Evolutionary conservation across 2,113 vertebrate genomes (phyloP).

Genomic region (Oreochromis tanganicae): DNA sequence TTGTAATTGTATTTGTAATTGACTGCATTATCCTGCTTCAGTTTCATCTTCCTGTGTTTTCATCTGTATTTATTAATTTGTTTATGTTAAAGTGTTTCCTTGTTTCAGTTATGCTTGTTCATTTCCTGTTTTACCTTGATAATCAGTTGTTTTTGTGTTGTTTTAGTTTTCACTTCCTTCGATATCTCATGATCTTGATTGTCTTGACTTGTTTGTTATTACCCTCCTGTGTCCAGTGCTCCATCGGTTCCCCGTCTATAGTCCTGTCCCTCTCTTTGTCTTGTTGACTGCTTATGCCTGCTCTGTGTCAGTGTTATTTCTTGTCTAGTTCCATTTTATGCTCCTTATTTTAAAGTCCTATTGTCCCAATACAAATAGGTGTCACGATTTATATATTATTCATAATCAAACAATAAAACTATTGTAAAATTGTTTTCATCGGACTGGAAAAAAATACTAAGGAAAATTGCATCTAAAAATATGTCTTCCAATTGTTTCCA

Average conservation of each 20-base stretch:
- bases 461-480: not conserved
- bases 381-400: not conserved
- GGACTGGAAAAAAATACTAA: not conserved
- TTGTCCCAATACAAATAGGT: not conserved
- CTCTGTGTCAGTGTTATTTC: not conserved
- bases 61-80: not conserved
- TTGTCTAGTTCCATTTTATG: not conserved
- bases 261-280: not conserved
- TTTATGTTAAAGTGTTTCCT: not conserved
- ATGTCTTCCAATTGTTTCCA: not conserved
- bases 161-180: not conserved
- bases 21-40: not conserved
- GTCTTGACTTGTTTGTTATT: not conserved
- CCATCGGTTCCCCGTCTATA: not conserved
- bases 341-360: not conserved
- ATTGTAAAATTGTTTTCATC: not conserved
- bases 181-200: not conserved
- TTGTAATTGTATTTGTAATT: not conserved
- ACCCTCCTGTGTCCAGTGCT: not conserved
- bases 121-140: not conserved
- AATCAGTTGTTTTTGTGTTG: not conserved
- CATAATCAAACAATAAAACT: not conserved
- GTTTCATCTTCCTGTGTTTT: not conserved
- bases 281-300: not conserved
- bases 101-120: not conserved